phyloP scores from a whole-genome alignment of 2,888 invertebrate genomes.

The Diploptera punctata region DNA sequence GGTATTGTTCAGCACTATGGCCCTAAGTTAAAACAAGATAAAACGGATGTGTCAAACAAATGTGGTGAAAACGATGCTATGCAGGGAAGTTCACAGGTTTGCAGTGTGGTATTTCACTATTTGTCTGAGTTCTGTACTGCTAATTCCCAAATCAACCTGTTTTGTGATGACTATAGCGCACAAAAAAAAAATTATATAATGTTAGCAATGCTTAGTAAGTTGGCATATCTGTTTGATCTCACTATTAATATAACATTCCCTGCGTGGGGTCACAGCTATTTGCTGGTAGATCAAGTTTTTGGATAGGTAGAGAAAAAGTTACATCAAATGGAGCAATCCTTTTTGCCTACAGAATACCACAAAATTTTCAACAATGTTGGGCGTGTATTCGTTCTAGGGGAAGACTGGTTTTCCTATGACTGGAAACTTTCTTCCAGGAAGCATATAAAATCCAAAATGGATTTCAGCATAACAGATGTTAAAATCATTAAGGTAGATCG shows the following conservation, averaged over 20 bases:
- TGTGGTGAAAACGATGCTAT: neutral
- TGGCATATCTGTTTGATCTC: neutral
- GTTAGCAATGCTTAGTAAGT: neutral
- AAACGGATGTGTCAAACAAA: neutral
- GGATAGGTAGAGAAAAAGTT: slow-evolving; percentile 5
- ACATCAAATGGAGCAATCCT: neutral
- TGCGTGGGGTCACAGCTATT: neutral
- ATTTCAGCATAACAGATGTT: no score
- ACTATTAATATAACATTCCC: neutral
- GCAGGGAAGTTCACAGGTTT: slow-evolving; percentile 6
- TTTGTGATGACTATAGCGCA: neutral
- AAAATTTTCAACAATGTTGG: slow-evolving; percentile 23
- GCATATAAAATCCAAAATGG: no score
- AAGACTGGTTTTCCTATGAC: no score
- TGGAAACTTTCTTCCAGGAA: no score
- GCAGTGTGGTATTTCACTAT: neutral
- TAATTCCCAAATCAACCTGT: neutral
- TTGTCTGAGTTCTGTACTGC: neutral
- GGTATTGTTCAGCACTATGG: slow-evolving; percentile 1
- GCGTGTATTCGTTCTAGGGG: no score
- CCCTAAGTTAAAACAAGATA: neutral
- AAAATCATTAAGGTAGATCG: no score
- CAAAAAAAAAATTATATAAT: slow-evolving; percentile 21
- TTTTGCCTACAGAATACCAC: slow-evolving; percentile 15
- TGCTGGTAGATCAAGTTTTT: neutral